A percentile compares a stretch with the other conserved stretches of the same genome.
These are phyloP conservation scores for Eupleurogrammus muticus DNA, from an alignment of 2,797 vertebrate genomes.

Conservation along the genomic window DNA sequence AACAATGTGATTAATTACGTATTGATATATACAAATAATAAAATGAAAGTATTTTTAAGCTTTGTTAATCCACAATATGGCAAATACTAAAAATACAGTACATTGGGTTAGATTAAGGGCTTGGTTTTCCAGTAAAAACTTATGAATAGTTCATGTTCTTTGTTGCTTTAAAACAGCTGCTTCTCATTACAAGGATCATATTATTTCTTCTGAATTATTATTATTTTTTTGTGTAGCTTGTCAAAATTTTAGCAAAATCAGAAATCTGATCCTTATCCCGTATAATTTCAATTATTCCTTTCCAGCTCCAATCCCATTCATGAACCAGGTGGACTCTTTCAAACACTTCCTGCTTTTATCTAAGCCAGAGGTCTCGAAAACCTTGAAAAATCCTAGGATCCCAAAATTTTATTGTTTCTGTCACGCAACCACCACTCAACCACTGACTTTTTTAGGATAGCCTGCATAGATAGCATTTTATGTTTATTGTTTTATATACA, in stretches of 20 bases:
- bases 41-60: not conserved
- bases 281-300: not conserved
- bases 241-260: not conserved
- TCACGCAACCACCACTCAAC: too few species aligned
- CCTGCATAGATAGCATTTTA: not conserved
- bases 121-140: not conserved
- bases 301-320: not conserved
- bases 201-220: not conserved
- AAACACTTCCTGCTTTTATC: slow-evolving; percentile 10
- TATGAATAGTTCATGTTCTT: not conserved
- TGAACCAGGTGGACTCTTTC: not conserved
- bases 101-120: not conserved
- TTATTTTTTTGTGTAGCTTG: not conserved
- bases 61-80: not conserved
- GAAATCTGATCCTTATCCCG: too few species aligned
- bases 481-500: not conserved
- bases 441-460: too few species aligned
- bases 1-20: not conserved
- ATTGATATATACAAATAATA: not conserved
- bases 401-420: not conserved
- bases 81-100: not conserved
- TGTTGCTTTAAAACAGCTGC: not conserved
- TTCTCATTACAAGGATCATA: not conserved
- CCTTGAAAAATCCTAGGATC: too few species aligned
- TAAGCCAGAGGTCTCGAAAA: not conserved